Percentiles rank a stretch among this genome's conserved stretches.
Evolutionary conservation across 2,888 invertebrate species (phyloP).

Genomic region (Polydrusus cervinus): DNA sequence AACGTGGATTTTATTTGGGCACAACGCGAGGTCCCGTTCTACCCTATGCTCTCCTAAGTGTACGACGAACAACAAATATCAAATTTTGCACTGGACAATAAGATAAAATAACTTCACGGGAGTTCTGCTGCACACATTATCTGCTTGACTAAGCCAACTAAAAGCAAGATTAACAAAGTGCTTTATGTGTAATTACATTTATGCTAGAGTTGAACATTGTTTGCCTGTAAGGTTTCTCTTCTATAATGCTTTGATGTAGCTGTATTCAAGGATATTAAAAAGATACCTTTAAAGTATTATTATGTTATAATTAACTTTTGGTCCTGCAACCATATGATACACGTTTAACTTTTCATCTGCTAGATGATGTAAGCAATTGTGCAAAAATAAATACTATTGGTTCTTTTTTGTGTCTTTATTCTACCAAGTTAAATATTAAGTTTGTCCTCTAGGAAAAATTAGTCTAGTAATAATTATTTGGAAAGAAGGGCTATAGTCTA

Average conservation of each 20-base stretch:
- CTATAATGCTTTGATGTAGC: not conserved
- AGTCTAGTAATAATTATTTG: no score
- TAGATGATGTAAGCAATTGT: not conserved
- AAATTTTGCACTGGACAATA: no score
- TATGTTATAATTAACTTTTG: not conserved
- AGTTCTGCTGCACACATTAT: not conserved
- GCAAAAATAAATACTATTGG: no score
- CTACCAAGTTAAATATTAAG: no score
- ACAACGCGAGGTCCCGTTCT: no score
- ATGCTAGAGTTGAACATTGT: constrained; percentile 7
- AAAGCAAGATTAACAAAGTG: constrained; percentile 28
- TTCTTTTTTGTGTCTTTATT: no score
- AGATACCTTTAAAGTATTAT: constrained; percentile 7
- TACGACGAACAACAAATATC: no score
- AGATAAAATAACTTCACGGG: no score
- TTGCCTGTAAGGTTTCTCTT: constrained; percentile 16
- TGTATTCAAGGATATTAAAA: constrained; percentile 4
- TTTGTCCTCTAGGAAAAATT: no score
- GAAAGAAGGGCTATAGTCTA: no score
- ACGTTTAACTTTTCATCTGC: not conserved
- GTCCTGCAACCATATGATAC: not conserved
- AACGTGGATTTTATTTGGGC: no score
- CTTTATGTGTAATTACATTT: constrained; percentile 15
- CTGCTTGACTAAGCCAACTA: constrained; percentile 2
- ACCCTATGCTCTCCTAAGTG: no score